Base-by-base conservation (phyloP, 2,797 vertebrate genomes). In the Pangasius djambal region DNA sequence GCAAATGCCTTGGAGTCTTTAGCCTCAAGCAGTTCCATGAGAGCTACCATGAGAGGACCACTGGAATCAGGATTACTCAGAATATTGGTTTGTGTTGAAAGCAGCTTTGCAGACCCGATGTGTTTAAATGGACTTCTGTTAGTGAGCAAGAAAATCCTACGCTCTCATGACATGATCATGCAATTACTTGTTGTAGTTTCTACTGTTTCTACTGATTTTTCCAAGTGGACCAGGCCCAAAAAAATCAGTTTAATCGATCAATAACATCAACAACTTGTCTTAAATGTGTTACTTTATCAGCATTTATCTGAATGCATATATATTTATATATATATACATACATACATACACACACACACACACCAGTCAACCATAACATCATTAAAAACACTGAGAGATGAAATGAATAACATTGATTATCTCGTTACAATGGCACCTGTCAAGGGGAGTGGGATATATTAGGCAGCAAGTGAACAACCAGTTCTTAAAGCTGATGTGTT, bases 1-100 rank as follows among this genome's bases (percentile, higher is more conserved):
- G 83, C 83, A 70, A 85, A 70, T 70, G 16, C 48, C 59, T 65
- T 25, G 4, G 22, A 48, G 59, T n/a, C 79, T 61, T 67, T 67
- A 67, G 15, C 82, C 44, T 50, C 28, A 22, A 69, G 63, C 83
- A 37, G 15, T 55, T 70, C 48, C 83, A 70, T 37, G 8, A 52
- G n/a, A 25, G 83, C 83, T 25, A 48, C 44, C 44, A 48, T 48
- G 48, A 22, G 22, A 5, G 44, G 83, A 70, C n/a, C 50, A 55
- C 18, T 55, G 65, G 65, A 70, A 69, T 52, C 65, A 15, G 18
- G 48, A 52, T 70, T 25, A 16, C 44, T 12, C 63, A 3, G 63
- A 3, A 34, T 70, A 85, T 70, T 55, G 63, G 65, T 55, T 55
- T 55, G 65, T 55, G n/a, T 70, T 55, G 48, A 55, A 70, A 55